phyloP scores from a whole-genome alignment of 2,888 invertebrate species.

The Pterostichus madidus region DNA sequence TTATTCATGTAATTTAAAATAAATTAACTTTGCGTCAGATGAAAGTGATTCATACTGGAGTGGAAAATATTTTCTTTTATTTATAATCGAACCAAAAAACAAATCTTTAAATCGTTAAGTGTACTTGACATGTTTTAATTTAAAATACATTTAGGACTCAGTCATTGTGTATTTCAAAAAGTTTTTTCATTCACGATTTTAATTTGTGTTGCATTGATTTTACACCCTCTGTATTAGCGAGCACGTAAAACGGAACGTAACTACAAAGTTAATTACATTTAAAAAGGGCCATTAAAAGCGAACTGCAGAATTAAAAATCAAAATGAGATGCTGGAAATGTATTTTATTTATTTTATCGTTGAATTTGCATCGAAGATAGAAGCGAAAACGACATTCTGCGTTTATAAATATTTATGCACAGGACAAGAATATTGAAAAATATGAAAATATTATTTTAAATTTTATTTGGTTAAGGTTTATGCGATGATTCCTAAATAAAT shows the following conservation, averaged over 20 bases:
- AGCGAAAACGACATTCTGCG: neutral
- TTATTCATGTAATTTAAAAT: constrained; percentile 30
- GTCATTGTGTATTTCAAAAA: neutral
- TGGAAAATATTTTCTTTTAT: constrained; percentile 36
- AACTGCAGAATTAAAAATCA: neutral
- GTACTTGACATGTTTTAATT: constrained; percentile 38
- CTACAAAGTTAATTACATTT: constrained; percentile 4
- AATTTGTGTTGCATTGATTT: neutral
- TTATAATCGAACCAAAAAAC: neutral
- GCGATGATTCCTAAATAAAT: constrained; percentile 41
- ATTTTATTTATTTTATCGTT: constrained; percentile 15
- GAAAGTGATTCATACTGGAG: neutral
- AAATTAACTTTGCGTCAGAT: constrained; percentile 15
- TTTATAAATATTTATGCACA: constrained; percentile 13
- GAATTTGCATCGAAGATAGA: constrained; percentile 1
- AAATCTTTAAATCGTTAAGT: too few species aligned
- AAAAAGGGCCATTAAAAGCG: neutral
- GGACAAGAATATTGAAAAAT: neutral
- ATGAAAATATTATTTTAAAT: constrained; percentile 6
- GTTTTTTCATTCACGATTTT: neutral
- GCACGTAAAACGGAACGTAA: neutral
- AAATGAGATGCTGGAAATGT: neutral
- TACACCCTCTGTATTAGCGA: constrained; percentile 6
- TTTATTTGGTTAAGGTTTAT: neutral
- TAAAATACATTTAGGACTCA: neutral